Conservation (phyloP, 2,113 vertebrate species). For the Pheucticus melanocephalus region DNA sequence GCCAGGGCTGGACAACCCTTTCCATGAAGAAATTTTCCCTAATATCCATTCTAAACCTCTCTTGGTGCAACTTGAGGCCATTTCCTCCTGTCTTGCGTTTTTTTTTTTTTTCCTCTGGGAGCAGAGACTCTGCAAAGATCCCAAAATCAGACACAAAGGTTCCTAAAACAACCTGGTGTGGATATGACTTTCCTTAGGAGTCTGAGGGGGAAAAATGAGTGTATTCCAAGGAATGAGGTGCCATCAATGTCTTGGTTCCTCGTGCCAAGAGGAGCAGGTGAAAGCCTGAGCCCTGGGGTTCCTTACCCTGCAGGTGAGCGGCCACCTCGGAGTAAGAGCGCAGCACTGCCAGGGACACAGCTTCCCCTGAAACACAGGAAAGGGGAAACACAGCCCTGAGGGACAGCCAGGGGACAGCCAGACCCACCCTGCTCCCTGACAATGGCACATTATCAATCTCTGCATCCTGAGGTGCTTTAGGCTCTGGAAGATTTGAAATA, state of each 20-base stretch:
- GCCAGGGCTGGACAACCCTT: not conserved
- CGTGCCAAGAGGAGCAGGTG: not conserved
- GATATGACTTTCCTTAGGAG: not conserved
- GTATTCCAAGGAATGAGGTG: not conserved
- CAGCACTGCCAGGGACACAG: slow-evolving; percentile 84
- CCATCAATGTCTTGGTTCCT: not conserved
- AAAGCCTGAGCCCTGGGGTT: not conserved
- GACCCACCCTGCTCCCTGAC: not conserved
- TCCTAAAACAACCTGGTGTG: not conserved
- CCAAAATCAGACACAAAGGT: not conserved
- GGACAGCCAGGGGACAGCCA: not conserved
- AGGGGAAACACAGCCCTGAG: not conserved
- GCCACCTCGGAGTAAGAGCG: slow-evolving; percentile 81
- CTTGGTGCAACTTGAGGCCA: not conserved
- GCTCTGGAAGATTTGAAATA: not conserved
- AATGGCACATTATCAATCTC: rapidly evolving
- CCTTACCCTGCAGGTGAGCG: slow-evolving; percentile 80
- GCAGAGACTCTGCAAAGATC: not conserved
- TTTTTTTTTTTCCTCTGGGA: rapidly evolving
- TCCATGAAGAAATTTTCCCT: not conserved
- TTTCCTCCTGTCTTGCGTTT: not conserved
- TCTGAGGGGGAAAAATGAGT: not conserved
- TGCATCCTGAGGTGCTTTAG: not conserved
- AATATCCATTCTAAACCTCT: not conserved
- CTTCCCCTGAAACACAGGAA: slow-evolving; percentile 83